phyloP scores from a whole-genome alignment of 1,140 invertebrate species.

The Caenorhabditis briggsae region DNA sequence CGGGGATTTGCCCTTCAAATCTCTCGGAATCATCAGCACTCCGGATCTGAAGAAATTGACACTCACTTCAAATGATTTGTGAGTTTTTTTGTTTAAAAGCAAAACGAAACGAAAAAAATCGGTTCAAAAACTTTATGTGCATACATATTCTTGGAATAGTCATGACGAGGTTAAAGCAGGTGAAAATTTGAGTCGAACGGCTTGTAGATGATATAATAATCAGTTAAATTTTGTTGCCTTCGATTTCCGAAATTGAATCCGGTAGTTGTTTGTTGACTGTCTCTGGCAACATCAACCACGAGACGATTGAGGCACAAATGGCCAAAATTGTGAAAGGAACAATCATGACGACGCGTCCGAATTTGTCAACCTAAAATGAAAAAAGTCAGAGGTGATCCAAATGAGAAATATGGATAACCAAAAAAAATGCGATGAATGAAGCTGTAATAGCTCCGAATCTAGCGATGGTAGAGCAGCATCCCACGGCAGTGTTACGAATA shows the following conservation, averaged over 20 bases:
- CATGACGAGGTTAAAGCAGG: slow-evolving; percentile 1
- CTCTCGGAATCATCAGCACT: slow-evolving; percentile 44
- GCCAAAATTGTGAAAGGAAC: slow-evolving; percentile 70
- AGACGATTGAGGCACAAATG: slow-evolving; percentile 69
- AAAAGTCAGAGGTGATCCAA: background rate
- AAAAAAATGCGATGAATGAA: slow-evolving; percentile 78
- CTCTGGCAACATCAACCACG: slow-evolving; percentile 74
- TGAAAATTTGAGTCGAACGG: no score
- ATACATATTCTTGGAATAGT: slow-evolving; percentile 25
- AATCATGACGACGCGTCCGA: slow-evolving; percentile 69
- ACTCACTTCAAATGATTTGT: slow-evolving; percentile 60
- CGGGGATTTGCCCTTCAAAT: slow-evolving; percentile 61
- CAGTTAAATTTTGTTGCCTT: slow-evolving; percentile 58
- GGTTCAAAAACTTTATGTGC: background rate
- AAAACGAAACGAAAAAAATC: background rate
- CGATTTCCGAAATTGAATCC: slow-evolving; percentile 72
- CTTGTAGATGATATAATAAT: background rate
- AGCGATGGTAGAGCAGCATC: slow-evolving; percentile 80
- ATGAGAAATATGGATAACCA: slow-evolving; percentile 63
- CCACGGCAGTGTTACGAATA: slow-evolving; percentile 79
- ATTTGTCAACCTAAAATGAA: slow-evolving; percentile 68
- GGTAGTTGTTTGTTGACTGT: slow-evolving; percentile 72
- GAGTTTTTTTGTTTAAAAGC: background rate
- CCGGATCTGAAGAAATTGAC: slow-evolving; percentile 62
- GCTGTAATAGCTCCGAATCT: slow-evolving; percentile 80